A percentile compares a stretch with the other conserved stretches of the same genome.
These are phyloP conservation scores for Ochotona princeps DNA, from an alignment of 2,113 vertebrate genomes.

Conservation along the genomic window DNA sequence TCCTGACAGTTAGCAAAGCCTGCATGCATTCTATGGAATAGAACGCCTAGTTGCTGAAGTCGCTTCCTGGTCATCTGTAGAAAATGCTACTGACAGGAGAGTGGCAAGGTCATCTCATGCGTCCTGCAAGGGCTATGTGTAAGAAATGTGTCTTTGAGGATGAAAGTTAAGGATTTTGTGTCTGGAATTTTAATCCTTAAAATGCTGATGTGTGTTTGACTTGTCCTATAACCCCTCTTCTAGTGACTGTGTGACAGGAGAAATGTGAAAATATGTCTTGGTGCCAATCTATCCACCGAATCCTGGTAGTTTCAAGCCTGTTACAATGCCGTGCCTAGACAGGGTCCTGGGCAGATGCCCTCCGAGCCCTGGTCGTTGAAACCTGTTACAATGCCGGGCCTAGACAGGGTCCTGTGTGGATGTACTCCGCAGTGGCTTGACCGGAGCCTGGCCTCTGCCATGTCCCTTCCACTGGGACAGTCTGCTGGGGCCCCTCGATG, in stretches of 20 bases:
- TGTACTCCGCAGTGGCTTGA: not conserved
- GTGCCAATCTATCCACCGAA: not conserved
- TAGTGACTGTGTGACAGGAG: not conserved
- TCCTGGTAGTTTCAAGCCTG: not conserved
- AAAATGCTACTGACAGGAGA: not conserved
- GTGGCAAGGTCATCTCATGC: not conserved
- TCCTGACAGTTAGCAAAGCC: not conserved
- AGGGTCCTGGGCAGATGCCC: not conserved
- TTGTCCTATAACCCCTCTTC: not conserved
- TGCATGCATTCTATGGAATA: not conserved
- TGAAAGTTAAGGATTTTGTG: not conserved
- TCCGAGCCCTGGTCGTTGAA: not conserved
- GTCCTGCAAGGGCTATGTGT: not conserved
- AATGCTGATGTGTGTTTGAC: not conserved
- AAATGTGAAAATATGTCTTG: not conserved
- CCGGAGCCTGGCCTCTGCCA: not conserved
- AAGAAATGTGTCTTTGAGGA: not conserved
- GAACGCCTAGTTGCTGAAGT: not conserved
- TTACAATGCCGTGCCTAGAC: not conserved
- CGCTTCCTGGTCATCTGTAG: not conserved
- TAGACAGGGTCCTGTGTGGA: not conserved
- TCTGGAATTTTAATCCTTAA: conserved; percentile 9
- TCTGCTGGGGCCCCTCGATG: conserved; percentile 40
- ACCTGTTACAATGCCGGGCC: not conserved
- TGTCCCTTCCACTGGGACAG: conserved; percentile 65